Base-by-base conservation (phyloP, 2,888 invertebrate genomes). In the Thereva nobilitata region DNA sequence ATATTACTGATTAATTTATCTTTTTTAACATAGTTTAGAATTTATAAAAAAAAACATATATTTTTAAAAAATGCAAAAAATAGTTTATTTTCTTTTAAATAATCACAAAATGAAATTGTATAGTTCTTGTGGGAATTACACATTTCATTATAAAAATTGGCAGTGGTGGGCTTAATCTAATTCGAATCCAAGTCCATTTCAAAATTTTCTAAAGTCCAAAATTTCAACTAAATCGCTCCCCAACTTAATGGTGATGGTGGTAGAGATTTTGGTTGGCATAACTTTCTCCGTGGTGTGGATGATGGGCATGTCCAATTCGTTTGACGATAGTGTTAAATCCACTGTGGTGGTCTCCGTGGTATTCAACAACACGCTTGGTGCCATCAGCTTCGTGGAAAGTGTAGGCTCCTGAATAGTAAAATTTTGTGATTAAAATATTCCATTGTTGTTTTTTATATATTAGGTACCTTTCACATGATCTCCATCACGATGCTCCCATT, bases 321-420 rank as follows among this genome's bases (percentile, higher is more conserved):
- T 82, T 82, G 12, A 83, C 83, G 9, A 82, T 74, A 0, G 83
- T 83, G 70, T 83, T 82, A 73, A 83, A 83, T 35, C 83, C 83
- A 61, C 80, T 79, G 61, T 83, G 82, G 70, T 82, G 80, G 71
- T 83, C 83, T 12, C 83, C 82, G 4, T 78, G 76, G 72, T 83
- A 83, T 72, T 82, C 82, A 45, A 83, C 82, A 63, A 84, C 74
- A 68, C 84, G 76, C 10, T 83, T 82, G 1, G 82, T 83, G 50
- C 83, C 83, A 71, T 83, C 83, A 37, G 83, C 76, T 73, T 83
- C 82, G 69, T 83, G 81, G 4, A 84, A 74, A 1, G 81, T 80
- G 72, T 84, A 84, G 53, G 76, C 75, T 49, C 77, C 77, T 76
- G n/a, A 9, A 3, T 44, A 8, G 44, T 9, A n/a, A 9, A 44